Evolutionary conservation across 2,113 vertebrate species (phyloP).

Genomic region (Hoplias malabaricus): DNA sequence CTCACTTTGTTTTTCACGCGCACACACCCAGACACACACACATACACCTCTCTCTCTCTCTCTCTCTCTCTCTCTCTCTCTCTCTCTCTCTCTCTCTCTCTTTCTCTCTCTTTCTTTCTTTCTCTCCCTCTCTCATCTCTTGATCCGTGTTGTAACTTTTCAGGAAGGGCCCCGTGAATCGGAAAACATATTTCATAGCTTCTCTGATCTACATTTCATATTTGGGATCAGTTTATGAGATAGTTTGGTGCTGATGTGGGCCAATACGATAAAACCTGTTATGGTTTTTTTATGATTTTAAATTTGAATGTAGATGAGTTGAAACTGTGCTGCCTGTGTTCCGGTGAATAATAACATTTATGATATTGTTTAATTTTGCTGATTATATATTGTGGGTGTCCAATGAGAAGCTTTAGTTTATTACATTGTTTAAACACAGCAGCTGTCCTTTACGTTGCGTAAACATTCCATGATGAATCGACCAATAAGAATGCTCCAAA

Average conservation of each 20-base stretch:
- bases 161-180: slow-evolving; percentile 56
- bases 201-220: slow-evolving; percentile 59
- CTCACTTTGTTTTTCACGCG: slow-evolving; percentile 61
- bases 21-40: not conserved
- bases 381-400: too few species aligned
- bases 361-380: not conserved
- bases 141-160: slow-evolving; percentile 47
- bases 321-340: not conserved
- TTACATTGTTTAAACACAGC: too few species aligned
- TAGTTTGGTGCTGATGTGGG: slow-evolving; percentile 58
- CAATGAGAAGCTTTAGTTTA: too few species aligned
- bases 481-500: too few species aligned
- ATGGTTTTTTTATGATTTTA: slow-evolving; percentile 8
- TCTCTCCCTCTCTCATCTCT: slow-evolving; percentile 45
- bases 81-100: slow-evolving; percentile 15
- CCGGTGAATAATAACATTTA: not conserved
- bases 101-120: not conserved
- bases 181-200: slow-evolving; percentile 66
- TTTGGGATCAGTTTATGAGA: slow-evolving; percentile 55
- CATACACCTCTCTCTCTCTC: slow-evolving; percentile 9
- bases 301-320: not conserved
- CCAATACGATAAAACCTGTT: slow-evolving; percentile 8
- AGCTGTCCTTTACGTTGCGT: too few species aligned
- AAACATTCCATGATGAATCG: too few species aligned
- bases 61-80: slow-evolving; percentile 2